Evolutionary conservation across 1,140 invertebrate species (phyloP), one percentile per base, ranked within the genome.

Genomic region (Cotesia vestalis): DNA sequence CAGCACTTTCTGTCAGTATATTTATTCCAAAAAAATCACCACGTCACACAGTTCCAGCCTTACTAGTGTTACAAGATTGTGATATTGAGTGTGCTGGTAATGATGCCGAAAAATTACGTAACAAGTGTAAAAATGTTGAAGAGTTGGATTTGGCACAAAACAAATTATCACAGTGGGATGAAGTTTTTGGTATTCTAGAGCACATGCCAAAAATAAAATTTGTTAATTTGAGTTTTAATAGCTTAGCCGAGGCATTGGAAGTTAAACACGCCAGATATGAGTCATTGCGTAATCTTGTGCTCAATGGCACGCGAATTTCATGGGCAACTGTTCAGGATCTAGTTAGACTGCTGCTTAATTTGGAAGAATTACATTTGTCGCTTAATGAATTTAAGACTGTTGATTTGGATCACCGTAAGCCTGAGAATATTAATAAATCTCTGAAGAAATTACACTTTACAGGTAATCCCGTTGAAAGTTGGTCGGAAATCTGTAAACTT

Each of bases 111-210:
- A 86, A 88, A 27, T 86, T 97, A 27, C 89, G 91, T 40, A 91
- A 91, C 71, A 94, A 96, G 83, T 97, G 95, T 82, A 90, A 91
- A 55, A 91, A 92, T 74, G 95, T 97, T 2, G 91, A 94, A 76
- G 95, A 97, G 86, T 88, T 98, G 59, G 96, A 97, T 82, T 88
- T 98, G 59, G 95, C 95, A 9, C 94, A 96, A 80, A 98, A 98
- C 85, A 93, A 93, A 80, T 87, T 98, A 5, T 91, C 90, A 60
- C 90, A 94, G 77, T 96, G 95, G 94, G 87, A 90, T 74, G 95
- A 97, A 88, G 92, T 97, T 4, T 93, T 96, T 79, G 92, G 91
- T 63, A 95, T 97, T 74, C 82, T 97, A 62, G 90, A 93, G 79
- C 91, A 94, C 79, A 95, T 96, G 90, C 95, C 95, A 4, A 91